Base-by-base conservation (phyloP, 2,888 invertebrate species). In the Drosophila mercatorum region DNA sequence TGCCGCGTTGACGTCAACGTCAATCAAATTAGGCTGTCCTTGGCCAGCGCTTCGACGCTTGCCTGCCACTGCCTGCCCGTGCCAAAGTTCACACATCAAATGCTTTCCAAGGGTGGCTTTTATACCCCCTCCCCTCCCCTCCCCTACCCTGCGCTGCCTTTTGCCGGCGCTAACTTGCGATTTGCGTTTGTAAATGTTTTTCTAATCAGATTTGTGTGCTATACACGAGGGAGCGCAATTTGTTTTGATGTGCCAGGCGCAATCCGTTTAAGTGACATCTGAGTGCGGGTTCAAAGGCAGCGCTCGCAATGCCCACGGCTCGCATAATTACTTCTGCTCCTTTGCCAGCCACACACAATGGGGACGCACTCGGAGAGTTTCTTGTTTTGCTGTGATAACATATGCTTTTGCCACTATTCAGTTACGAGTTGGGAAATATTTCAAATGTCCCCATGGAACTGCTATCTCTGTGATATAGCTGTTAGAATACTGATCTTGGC, bases 131-230 rank as follows among this genome's bases (percentile, higher is more conserved):
- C 40, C 59, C 53, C 28, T 1, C 0, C 28, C 28, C 28, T 5
- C 5, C 28, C 28, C 5, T 28, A 10, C 28, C 11, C 26, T 28
- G 12, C 40, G 56, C 53, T 28, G 22, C 56, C 46, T 38, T 10
- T n/a, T 0, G 28, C 8, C 60, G 57, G 49, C 67, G 78, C 85
- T 74, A 89, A 88, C 78, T 89, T 82, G 79, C 83, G 84, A 85
- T 87, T 89, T 86, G 85, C 81, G 81, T 77, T 77, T 85, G 89
- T 89, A 88, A 87, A 88, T 88, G 83, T 82, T 79, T 77, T 83
- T 70, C 87, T 90, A 88, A 88, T 88, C 87, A 89, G 90, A 88
- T 89, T 88, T 88, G 72, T 78, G 72, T 61, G 69, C 55, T 68
- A 64, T 81, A 58, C 84, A 62, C 84, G 22, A 59, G 84, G 84